These are phyloP conservation scores for Batillaria attramentaria DNA, from an alignment of 1,140 invertebrate species.

Conservation along the genomic window DNA sequence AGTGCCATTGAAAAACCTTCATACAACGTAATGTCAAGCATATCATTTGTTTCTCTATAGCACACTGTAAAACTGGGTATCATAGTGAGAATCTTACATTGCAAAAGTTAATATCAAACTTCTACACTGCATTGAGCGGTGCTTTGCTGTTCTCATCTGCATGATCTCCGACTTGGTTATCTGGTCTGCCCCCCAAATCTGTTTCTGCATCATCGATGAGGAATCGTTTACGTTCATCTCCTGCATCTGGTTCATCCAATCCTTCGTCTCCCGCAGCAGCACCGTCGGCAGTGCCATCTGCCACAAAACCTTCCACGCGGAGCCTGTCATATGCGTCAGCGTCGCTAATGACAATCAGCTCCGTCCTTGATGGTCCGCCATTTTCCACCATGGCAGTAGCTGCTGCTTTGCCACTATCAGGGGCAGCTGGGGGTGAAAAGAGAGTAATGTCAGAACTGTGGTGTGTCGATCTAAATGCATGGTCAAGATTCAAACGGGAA, in stretches of 20 bases:
- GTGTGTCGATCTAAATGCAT: neutral
- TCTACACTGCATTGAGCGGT: neutral
- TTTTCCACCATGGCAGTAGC: constrained; percentile 21
- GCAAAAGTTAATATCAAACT: no score
- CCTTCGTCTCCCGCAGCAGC: neutral
- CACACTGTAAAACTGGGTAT: no score
- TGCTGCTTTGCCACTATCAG: constrained; percentile 1
- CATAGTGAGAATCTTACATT: no score
- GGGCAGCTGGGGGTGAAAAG: neutral
- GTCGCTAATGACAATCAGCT: constrained; percentile 3
- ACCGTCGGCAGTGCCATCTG: neutral
- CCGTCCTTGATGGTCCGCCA: neutral
- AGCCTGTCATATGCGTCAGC: constrained; percentile 11
- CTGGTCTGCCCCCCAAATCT: no score
- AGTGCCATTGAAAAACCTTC: no score
- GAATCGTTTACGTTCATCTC: neutral
- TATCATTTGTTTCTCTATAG: no score
- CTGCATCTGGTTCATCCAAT: neutral
- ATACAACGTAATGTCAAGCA: no score
- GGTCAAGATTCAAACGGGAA: neutral
- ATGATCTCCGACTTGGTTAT: neutral
- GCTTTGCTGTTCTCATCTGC: neutral
- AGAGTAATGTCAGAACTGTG: neutral
- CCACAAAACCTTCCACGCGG: neutral
- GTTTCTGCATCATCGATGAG: no score